phyloP scores from a whole-genome alignment of 2,797 vertebrate species.

The Delichon dasypus region DNA sequence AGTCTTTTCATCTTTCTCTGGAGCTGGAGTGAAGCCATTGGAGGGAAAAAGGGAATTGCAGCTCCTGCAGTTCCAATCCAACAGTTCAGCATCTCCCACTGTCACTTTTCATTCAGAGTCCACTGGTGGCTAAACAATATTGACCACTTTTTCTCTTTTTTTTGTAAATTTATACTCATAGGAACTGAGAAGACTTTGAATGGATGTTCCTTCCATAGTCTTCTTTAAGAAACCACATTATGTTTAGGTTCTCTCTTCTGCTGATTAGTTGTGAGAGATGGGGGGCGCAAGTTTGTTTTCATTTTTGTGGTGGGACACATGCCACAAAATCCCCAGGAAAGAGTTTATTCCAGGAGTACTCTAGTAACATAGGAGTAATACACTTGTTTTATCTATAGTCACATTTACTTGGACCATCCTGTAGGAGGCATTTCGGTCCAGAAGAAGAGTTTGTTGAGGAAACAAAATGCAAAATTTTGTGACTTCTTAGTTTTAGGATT shows the following conservation, averaged over 20 bases:
- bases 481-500: neutral
- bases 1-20: neutral
- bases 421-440: neutral
- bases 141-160: neutral
- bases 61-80: neutral
- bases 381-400: neutral
- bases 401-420: neutral
- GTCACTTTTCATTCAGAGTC: neutral
- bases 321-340: no score
- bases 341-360: neutral
- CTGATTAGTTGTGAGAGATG: neutral
- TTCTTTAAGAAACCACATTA: neutral
- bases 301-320: rapidly evolving
- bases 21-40: neutral
- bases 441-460: neutral
- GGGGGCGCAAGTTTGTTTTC: neutral
- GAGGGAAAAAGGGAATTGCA: neutral
- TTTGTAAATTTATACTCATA: neutral
- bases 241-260: neutral
- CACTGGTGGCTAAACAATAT: neutral
- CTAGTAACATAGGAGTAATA: neutral
- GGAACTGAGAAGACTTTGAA: neutral
- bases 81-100: neutral
- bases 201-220: neutral
- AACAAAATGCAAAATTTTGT: neutral